phyloP scores from a whole-genome alignment of 2,113 vertebrate genomes.

The Saccopteryx bilineata region DNA sequence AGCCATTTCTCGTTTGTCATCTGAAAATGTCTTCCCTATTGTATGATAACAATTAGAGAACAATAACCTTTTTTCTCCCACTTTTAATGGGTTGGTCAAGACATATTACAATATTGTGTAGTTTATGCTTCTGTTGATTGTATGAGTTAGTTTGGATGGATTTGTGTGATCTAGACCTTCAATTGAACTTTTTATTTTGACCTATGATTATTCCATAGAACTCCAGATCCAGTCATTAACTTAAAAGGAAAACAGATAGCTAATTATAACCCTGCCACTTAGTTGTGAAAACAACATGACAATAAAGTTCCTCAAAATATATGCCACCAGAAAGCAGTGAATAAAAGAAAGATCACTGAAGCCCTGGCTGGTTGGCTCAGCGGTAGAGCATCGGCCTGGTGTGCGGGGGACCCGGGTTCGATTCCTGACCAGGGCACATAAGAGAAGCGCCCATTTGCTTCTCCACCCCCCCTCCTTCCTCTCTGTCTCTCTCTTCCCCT shows the following conservation, averaged over 20 bases:
- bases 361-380: too few relatives aligned
- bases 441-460: too few relatives aligned
- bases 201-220: neutral
- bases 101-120: neutral
- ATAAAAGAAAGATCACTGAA: neutral
- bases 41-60: neutral
- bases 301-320: constrained; percentile 20
- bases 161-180: neutral
- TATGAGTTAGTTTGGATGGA: neutral
- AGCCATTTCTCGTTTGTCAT: neutral
- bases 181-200: neutral
- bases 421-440: too few relatives aligned
- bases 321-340: neutral
- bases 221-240: neutral
- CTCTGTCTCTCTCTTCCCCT: too few relatives aligned
- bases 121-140: neutral
- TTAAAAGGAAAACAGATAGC: neutral
- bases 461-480: too few relatives aligned
- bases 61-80: neutral
- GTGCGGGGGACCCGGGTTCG: too few relatives aligned
- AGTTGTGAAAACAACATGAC: neutral
- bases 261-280: neutral
- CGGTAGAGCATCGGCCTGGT: too few relatives aligned
- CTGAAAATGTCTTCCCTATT: neutral
- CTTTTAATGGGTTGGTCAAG: neutral